Evolutionary conservation across 2,113 vertebrate species (phyloP), one percentile per base, ranked within the genome.

Genomic region (Prinia subflava): DNA sequence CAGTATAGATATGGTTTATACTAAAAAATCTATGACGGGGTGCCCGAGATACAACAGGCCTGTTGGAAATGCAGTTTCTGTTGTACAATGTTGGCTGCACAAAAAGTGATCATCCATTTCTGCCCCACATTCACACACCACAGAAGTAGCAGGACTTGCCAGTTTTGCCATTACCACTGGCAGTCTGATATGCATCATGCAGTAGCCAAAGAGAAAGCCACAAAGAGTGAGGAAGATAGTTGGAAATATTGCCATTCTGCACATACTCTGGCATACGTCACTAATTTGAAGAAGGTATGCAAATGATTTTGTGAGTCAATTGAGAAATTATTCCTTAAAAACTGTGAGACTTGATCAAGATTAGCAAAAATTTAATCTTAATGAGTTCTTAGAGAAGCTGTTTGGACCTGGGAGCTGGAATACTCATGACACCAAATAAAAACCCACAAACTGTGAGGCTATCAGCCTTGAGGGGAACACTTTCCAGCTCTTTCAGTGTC

Each of bases 11-110:
- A 9, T 17, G 28, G 3, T 31, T 89, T 44, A 27, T 23, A n/a
- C 19, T 41, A 7, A 53, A 42, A 59, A 7, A 12, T 16, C 22
- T 31, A 1, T 16, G 37, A 14, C 4, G 3, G 15, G 19, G 19
- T 47, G 13, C 7, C 17, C 8, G 41, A 89, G 46, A 28, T 15
- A 47, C 10, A 49, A 47, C 10, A 49, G 16, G 8, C 13, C 19
- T 50, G 6, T 4, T 7, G 62, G 30, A 82, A 85, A 75, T 1
- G 3, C 7, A 12, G 11, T 50, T 87, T 57, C 46, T 81, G 46
- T 42, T 49, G 31, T 11, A 35, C n/a, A 30, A 5, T 0, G 0
- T 1, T 2, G 1, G n/a, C 55, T 44, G 16, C 28, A 67, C 21
- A n/a, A n/a, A 64, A 55, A 39, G 12, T 2, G 4, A 50, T 35